These are phyloP conservation scores for Sebastes kiyomatsui DNA, from an alignment of 2,797 vertebrate genomes.

Conservation along the genomic window DNA sequence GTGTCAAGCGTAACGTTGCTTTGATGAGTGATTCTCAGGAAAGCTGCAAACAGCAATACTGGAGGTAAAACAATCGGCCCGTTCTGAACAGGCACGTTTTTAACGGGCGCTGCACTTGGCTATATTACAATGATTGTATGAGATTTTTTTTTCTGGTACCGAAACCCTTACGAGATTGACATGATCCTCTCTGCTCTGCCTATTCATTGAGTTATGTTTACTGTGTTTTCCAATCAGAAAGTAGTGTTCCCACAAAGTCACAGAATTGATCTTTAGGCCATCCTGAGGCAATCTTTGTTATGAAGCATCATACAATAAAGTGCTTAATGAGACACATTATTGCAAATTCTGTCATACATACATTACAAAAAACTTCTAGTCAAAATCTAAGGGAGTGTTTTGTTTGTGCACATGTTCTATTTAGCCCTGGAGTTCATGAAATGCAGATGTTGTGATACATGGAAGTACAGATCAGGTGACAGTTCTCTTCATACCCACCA, in stretches of 20 bases:
- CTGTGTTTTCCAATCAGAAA: neutral
- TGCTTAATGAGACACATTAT: neutral
- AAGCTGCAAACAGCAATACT: too few species aligned
- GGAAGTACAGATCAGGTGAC: neutral
- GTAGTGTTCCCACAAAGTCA: neutral
- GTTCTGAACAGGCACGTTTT: too few species aligned
- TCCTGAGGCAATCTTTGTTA: neutral
- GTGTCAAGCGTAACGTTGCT: too few species aligned
- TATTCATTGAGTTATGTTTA: neutral
- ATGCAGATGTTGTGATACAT: neutral
- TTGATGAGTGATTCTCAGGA: too few species aligned
- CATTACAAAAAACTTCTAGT: neutral
- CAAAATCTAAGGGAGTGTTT: neutral
- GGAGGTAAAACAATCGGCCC: fast-evolving
- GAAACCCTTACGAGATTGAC: neutral
- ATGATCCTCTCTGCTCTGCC: neutral
- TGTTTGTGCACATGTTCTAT: neutral
- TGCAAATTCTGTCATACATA: neutral
- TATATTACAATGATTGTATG: neutral
- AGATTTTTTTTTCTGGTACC: neutral
- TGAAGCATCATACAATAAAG: neutral
- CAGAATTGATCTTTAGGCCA: neutral
- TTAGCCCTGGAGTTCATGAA: neutral
- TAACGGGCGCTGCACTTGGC: fast-evolving
- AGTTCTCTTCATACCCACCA: constrained; percentile 39